These are phyloP conservation scores for Enteromius unitaeniatus DNA, from an alignment of 2,797 vertebrate genomes.

Conservation along the genomic window DNA sequence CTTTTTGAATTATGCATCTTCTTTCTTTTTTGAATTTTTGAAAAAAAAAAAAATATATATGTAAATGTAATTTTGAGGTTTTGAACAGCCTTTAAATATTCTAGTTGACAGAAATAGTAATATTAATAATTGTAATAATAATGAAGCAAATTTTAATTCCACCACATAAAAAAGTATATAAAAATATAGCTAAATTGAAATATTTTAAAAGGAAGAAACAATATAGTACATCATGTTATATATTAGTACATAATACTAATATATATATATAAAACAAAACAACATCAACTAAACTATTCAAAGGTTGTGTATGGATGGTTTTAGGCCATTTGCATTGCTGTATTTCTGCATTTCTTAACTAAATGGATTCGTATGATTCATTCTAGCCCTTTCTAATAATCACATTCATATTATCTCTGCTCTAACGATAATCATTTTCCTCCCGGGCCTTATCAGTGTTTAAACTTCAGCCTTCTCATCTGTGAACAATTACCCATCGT, in stretches of 20 bases:
- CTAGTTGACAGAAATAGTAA: not conserved
- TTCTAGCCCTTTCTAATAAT: conserved; percentile 1
- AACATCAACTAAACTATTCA: no score
- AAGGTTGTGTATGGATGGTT: no score
- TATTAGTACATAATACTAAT: not conserved
- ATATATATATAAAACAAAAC: no score
- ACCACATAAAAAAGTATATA: not conserved
- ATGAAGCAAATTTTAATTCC: not conserved
- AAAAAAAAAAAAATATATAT: not conserved
- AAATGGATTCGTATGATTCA: not conserved
- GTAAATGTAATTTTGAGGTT: not conserved
- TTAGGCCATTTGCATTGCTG: not conserved
- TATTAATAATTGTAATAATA: no score
- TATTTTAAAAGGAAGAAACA: not conserved
- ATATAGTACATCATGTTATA: not conserved
- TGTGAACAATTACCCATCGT: not conserved
- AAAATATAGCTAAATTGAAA: not conserved
- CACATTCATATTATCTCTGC: conserved; percentile 32
- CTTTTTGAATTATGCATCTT: not conserved
- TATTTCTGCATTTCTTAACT: not conserved
- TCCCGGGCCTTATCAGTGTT: not conserved
- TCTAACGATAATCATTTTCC: not conserved
- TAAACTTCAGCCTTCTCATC: conserved; percentile 11
- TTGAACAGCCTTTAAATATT: not conserved
- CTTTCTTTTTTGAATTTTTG: not conserved